Base-by-base conservation (phyloP, 64 coral and sea anemone genomes). In the Montipora cactus region DNA sequence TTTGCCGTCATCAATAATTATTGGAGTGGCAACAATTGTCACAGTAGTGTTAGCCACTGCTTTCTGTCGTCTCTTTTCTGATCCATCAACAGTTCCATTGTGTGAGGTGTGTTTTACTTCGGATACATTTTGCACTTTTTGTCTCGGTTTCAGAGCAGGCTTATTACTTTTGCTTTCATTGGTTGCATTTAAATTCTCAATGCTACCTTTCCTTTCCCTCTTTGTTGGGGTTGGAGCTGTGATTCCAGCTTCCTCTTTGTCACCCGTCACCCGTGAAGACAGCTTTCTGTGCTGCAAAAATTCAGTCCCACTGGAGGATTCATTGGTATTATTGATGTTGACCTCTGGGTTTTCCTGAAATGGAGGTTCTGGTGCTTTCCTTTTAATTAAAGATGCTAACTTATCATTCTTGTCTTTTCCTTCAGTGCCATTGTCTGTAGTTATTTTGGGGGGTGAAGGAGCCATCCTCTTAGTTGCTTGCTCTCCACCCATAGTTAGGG, bases 381-480 rank as follows among this genome's bases (percentile, higher is more conserved):
- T 49, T n/a, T 86, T 86, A 5, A 71, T 47, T 7, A 86, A 59
- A 71, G 81, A 69, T 7, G 45, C 22, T 20, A 8, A 7, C 3
- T 77, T 89, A 3, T 59, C 47, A 16, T 77, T 44, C 14, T 20
- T 20, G 1, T 5, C 45, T 57, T 58, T 72, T 16, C 37, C 44
- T 44, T 51, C 13, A 52, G 16, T 37, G 25, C n/a, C 49, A 8
- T 5, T 58, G 11, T 89, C 52, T 46, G 78, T 37, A 37, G 37
- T 49, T 8, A 67, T 62, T 5, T 92, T 81, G 22, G 94, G 94
- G 9, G 96, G 89, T 4, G 67, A 55, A 23, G 93, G 93, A 47
- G 96, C 96, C 84, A 89, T 97, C 25, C 96, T 95, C 64, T 97
- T 97, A 48, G 83, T 68, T 81, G 93, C 12, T 67, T 90, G 84